Conservation (phyloP, 2,797 vertebrate genomes). For the Falco berigora region DNA sequence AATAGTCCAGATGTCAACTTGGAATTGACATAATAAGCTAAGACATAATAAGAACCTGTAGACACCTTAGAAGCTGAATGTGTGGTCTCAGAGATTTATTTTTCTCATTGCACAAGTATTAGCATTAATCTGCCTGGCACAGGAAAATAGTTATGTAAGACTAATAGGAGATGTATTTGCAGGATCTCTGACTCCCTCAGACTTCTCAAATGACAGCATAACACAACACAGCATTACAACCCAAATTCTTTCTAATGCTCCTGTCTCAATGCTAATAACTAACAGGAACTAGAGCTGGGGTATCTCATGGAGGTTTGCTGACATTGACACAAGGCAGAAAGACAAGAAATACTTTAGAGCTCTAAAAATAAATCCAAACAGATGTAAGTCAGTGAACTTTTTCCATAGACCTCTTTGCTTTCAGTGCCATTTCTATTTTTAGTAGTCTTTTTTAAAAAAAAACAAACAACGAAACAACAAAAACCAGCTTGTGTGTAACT, state of each 20-base stretch:
- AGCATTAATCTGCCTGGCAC: not conserved
- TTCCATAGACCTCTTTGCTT: not conserved
- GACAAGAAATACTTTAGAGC: not conserved
- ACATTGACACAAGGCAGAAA: slow-evolving; percentile 21
- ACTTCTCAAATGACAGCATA: not conserved
- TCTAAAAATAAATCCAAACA: slow-evolving; percentile 34
- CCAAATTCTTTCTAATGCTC: not conserved
- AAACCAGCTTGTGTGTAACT: not conserved
- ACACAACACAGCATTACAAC: not conserved
- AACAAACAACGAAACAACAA: too few species aligned
- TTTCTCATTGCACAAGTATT: not conserved
- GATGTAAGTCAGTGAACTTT: not conserved
- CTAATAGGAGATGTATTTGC: not conserved
- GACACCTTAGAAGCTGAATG: not conserved
- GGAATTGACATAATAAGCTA: not conserved
- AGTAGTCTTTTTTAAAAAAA: not conserved
- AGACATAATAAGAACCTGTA: not conserved
- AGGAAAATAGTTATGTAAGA: not conserved
- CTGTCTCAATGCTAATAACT: not conserved
- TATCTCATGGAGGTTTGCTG: not conserved
- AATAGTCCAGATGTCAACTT: not conserved
- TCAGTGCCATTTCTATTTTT: not conserved
- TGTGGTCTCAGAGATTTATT: not conserved
- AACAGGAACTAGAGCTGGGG: not conserved
- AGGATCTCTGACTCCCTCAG: not conserved